These are phyloP conservation scores for Mythimna lalbum DNA, from an alignment of 2,888 invertebrate genomes.

Conservation along the genomic window DNA sequence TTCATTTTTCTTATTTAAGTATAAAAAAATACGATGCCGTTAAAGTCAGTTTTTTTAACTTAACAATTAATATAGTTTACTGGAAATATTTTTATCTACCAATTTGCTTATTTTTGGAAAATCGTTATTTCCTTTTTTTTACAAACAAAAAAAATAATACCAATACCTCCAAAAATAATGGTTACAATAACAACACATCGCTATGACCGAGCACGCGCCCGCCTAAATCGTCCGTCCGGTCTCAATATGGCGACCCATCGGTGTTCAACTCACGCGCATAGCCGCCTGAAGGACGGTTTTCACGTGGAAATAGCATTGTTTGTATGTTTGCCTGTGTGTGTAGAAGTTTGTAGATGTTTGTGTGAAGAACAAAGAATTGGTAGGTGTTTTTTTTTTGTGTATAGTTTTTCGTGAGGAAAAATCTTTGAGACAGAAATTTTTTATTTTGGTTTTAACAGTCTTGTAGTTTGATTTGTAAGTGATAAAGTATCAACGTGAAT, in stretches of 20 bases:
- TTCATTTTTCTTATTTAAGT: too few relatives aligned
- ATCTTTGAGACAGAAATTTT: neutral
- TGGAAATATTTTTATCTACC: too few relatives aligned
- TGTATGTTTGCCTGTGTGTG: constrained; percentile 25
- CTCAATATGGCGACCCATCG: constrained; percentile 75
- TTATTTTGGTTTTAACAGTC: neutral
- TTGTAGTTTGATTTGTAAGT: neutral
- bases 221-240: constrained; percentile 86
- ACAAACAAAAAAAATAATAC: too few relatives aligned
- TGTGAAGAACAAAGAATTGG: constrained; percentile 32
- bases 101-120: too few relatives aligned
- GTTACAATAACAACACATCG: constrained; percentile 65
- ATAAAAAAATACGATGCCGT: too few relatives aligned
- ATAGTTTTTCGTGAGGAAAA: constrained; percentile 2
- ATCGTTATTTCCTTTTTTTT: neutral
- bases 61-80: too few relatives aligned
- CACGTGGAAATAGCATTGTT: constrained; percentile 71
- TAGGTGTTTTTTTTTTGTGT: neutral
- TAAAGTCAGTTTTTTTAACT: too few relatives aligned
- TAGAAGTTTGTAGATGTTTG: constrained; percentile 3
- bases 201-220: constrained; percentile 77
- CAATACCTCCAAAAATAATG: constrained; percentile 39
- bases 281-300: constrained; percentile 76
- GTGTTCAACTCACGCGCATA: constrained; percentile 60
- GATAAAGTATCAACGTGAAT: too few relatives aligned